A percentile compares a stretch with the other conserved stretches of the same genome.
Conservation (phyloP, 2,113 vertebrate genomes). For the Corythornis vintsioides region DNA sequence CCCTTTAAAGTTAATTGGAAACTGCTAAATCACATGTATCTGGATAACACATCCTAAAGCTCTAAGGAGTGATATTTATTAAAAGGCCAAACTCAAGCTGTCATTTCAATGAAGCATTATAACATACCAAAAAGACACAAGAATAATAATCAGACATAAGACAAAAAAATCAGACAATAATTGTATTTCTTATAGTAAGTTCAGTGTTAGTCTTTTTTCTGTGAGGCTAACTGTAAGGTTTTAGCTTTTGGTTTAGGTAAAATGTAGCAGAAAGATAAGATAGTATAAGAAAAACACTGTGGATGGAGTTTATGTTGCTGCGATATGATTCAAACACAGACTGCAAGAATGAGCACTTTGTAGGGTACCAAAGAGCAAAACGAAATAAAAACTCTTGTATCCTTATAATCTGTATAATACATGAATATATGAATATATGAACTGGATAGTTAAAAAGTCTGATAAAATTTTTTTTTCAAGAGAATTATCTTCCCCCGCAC, state of each 20-base stretch:
- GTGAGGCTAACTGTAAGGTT: not conserved
- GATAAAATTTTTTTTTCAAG: not conserved
- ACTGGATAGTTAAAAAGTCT: accelerated
- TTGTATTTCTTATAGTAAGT: not conserved
- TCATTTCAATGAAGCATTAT: not conserved
- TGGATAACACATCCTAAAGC: not conserved
- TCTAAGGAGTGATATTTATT: not conserved
- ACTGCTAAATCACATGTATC: accelerated
- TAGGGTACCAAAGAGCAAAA: not conserved
- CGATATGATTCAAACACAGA: not conserved
- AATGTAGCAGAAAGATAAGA: not conserved
- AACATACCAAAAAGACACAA: not conserved
- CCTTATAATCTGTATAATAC: accelerated
- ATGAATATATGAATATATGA: accelerated
- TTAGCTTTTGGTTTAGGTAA: not conserved
- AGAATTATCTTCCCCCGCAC: no score
- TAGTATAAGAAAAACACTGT: not conserved
- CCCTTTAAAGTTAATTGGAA: not conserved
- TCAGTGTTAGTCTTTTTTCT: not conserved
- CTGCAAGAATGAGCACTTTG: not conserved
- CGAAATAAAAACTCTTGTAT: accelerated
- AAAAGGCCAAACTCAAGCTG: not conserved
- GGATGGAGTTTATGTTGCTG: not conserved
- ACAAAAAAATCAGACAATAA: not conserved
- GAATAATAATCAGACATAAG: not conserved